Evolutionary conservation across 2,888 invertebrate genomes (phyloP), one percentile per base, ranked within the genome.

Genomic region (Julus scandinavius): DNA sequence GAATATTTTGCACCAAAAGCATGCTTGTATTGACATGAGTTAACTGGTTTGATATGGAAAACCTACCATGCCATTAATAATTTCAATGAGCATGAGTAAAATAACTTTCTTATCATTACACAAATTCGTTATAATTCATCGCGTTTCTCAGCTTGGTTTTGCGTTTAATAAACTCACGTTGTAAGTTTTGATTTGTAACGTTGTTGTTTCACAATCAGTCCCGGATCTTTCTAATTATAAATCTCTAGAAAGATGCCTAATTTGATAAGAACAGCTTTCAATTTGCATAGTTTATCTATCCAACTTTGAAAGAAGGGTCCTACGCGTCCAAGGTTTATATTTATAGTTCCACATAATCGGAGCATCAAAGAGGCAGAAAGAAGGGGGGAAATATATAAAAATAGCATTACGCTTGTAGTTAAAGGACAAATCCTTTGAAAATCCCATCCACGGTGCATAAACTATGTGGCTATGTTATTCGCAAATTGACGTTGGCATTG

Each of bases 321-420:
- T 63, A n/a, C 6, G n/a, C 63, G 63, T 1, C n/a, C 63, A 63
- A 20, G 63, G 20, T 63, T 63, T 63, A 63, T 63, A 63, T 58
- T 63, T 63, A 63, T 63, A 20, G 63, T 63, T 63, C n/a, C 20
- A 5, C n/a, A 63, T 63, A n/a, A 63, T 63, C 63, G 63, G n/a
- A 63, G 20, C 63, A 63, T 63, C 63, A 63, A 49, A 63, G 20
- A 20, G 63, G 63, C 63, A 20, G 6, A 63, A 63, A n/a, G 63
- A n/a, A 63, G 20, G 63, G 63, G 63, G 20, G 63, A 63, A 63
- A 63, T 63, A 20, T 63, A 63, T 63, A 63, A 63, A 63, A 63
- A 63, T 63, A 63, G 63, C n/a, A 63, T 63, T 63, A 63, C n/a
- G n/a, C 3, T 5, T n/a, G 63, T 63, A 63, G 63, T 20, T 4